These are phyloP conservation scores for Lasioglossum baleicum DNA, from an alignment of 1,140 invertebrate genomes.

Conservation along the genomic window DNA sequence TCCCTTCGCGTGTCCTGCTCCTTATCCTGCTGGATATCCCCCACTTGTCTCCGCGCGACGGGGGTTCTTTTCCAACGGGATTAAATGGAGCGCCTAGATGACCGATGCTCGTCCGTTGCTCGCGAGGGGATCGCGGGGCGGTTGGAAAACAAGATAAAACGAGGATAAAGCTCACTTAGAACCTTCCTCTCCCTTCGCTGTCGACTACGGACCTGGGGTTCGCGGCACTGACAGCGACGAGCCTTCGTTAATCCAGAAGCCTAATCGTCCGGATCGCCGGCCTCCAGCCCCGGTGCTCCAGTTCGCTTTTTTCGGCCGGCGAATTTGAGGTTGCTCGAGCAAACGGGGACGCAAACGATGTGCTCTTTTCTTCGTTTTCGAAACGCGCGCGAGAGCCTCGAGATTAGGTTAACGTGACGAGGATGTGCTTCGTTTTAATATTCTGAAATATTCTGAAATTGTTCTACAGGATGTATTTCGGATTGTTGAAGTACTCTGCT, in stretches of 20 bases:
- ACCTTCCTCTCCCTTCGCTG: constrained; percentile 13
- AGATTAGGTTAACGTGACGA: too few relatives aligned
- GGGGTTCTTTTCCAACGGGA: constrained; percentile 75
- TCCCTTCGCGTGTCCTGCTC: constrained; percentile 19
- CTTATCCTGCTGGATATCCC: constrained; percentile 73
- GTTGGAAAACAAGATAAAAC: constrained; percentile 77
- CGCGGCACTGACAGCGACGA: constrained; percentile 48
- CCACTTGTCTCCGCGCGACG: constrained; percentile 69
- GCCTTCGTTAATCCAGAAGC: constrained; percentile 57
- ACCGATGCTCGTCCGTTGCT: constrained; percentile 73
- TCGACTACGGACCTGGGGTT: constrained; percentile 27
- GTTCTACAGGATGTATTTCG: too few relatives aligned
- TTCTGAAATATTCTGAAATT: too few relatives aligned
- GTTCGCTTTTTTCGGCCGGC: background rate
- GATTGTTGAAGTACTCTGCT: too few relatives aligned
- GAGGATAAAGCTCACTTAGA: constrained; percentile 69
- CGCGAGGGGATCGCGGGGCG: constrained; percentile 51
- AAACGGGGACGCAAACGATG: background rate
- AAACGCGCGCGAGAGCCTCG: too few relatives aligned
- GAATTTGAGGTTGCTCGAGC: background rate
- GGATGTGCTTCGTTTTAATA: too few relatives aligned
- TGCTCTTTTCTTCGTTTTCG: too few relatives aligned
- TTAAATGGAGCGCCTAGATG: constrained; percentile 80
- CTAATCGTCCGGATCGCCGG: constrained; percentile 50
- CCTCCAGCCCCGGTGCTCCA: constrained; percentile 3